Evolutionary conservation across 2,888 invertebrate species (phyloP).

Genomic region (Nomada fabriciana): DNA sequence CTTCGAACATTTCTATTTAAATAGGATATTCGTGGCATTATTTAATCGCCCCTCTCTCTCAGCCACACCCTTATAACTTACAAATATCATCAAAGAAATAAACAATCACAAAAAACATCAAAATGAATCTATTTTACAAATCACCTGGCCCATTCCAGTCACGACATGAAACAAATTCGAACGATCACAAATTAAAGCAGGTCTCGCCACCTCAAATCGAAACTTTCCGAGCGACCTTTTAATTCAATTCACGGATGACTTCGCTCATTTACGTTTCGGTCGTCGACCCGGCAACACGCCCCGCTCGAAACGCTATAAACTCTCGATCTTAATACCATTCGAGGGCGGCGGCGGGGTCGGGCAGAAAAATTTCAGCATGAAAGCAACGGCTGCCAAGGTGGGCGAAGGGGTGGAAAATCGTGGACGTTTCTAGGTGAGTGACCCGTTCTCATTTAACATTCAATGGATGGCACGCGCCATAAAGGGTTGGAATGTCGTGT

Average conservation of each 20-base stretch:
- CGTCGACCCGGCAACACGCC: neutral
- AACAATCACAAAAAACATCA: no score
- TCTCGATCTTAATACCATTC: constrained; percentile 1
- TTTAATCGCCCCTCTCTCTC: no score
- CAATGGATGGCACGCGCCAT: constrained; percentile 65
- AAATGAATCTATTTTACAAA: no score
- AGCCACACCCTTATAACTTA: no score
- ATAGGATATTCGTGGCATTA: no score
- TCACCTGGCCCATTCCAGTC: no score
- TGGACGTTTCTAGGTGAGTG: constrained; percentile 55
- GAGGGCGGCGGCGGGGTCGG: neutral
- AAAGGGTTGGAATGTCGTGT: constrained; percentile 68
- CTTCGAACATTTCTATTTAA: no score
- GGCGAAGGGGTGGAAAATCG: constrained; percentile 31
- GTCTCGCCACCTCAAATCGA: neutral
- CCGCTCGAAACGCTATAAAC: neutral
- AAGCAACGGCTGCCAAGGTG: neutral
- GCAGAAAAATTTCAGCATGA: constrained; percentile 25
- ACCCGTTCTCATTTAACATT: constrained; percentile 62
- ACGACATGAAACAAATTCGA: neutral
- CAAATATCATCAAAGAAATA: no score
- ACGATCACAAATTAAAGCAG: no score
- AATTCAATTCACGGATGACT: neutral
- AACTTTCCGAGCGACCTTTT: neutral
- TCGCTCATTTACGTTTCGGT: neutral